Evolutionary conservation across 2,797 vertebrate species (phyloP), one percentile per base, ranked within the genome.

Genomic region (Buceros bicornis): DNA sequence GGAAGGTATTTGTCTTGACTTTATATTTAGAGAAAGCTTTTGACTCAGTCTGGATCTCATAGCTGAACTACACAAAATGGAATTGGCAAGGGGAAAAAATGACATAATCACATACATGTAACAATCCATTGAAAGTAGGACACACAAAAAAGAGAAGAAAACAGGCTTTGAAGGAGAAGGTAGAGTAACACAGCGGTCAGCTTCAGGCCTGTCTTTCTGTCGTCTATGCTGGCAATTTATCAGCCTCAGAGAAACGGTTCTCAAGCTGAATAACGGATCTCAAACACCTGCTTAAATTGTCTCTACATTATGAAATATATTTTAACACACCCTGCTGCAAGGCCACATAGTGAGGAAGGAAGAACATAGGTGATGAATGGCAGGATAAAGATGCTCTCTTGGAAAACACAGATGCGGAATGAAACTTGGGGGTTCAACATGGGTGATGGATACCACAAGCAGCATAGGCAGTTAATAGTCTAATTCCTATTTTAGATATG

Each of bases 121-220:
- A 94, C 97, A 97, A 97, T 97, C 95, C 96, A 95, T 89, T 97
- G 97, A 96, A 81, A 94, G 96, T 97, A 97, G 96, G 96, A 93
- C 97, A 97, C 91, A 95, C 94, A 96, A 95, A 96, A 94, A 96
- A 90, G 48, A 94, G 86, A 93, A 94, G 97, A 97, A 97, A 73
- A 65, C 70, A 96, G 91, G 95, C 91, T 95, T 97, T 97, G 96
- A 97, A 97, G 95, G 24, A 92, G 73, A 97, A 96, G 94, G 90
- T 71, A 93, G 93, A 90, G 81, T 82, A 91, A 95, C 86, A 89
- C 87, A 95, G 96, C 4, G 84, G 97, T 89, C 90, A 95, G 92
- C 51, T 92, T 74, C 82, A 94, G 82, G 82, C 65, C 81, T 78
- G 64, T 81, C 87, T 90, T 93, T 77, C 83, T 85, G 84, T 64